phyloP scores from a whole-genome alignment of 2,888 invertebrate species.

The Micoletzkya japonica region DNA sequence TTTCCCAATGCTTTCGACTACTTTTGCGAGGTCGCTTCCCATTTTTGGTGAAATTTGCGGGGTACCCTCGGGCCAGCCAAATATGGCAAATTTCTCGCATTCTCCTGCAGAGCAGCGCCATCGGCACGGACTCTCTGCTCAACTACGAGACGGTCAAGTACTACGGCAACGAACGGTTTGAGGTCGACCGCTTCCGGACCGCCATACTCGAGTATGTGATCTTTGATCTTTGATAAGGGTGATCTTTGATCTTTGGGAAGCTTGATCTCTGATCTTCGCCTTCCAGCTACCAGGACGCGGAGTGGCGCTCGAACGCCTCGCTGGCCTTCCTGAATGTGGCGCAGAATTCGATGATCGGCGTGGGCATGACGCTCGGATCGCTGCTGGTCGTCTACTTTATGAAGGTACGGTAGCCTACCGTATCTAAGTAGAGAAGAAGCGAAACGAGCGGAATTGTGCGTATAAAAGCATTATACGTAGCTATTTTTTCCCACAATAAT shows the following conservation, averaged over 20 bases:
- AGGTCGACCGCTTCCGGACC: conserved; percentile 81
- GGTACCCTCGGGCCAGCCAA: too few species aligned
- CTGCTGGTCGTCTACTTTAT: conserved; percentile 86
- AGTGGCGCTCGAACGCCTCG: conserved; percentile 84
- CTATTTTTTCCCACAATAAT: too few species aligned
- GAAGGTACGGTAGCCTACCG: conserved; percentile 56
- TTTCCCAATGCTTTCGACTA: too few species aligned
- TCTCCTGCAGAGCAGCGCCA: conserved; percentile 69
- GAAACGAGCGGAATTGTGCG: too few species aligned
- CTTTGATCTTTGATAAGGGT: not conserved
- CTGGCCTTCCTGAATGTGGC: conserved; percentile 85
- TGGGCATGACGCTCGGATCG: conserved; percentile 76
- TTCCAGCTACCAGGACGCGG: conserved; percentile 75
- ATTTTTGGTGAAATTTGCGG: too few species aligned
- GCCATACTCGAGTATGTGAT: conserved; percentile 76
- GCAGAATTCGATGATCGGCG: conserved; percentile 86
- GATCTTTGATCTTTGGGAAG: not conserved
- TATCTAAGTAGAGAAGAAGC: not conserved
- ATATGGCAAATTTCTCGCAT: too few species aligned
- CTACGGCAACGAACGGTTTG: conserved; percentile 90
- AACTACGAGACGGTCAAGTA: conserved; percentile 98
- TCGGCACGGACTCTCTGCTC: conserved; percentile 83
- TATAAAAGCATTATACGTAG: too few species aligned
- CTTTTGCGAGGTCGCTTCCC: too few species aligned
- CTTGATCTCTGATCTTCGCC: not conserved